These are phyloP conservation scores for Eupristina koningsbergeri DNA, from an alignment of 1,140 invertebrate genomes.

Conservation along the genomic window DNA sequence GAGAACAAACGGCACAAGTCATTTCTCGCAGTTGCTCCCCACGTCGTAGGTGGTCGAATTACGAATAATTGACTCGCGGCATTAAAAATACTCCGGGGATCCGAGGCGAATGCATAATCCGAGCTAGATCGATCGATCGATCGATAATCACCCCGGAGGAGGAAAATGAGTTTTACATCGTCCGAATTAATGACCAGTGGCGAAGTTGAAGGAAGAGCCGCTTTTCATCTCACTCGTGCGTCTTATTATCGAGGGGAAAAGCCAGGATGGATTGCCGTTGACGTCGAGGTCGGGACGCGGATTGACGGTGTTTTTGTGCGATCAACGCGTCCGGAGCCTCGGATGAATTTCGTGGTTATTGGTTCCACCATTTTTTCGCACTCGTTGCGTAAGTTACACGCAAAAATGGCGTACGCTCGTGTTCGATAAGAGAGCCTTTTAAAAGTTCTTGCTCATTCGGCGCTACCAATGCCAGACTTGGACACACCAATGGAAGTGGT, in stretches of 20 bases:
- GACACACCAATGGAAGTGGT: no score
- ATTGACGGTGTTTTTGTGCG: neutral
- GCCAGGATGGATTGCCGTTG: neutral
- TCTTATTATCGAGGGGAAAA: neutral
- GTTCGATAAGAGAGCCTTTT: no score
- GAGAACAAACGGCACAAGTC: neutral
- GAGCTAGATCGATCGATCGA: neutral
- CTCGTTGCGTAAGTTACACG: slow-evolving; percentile 19
- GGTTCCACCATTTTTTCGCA: neutral
- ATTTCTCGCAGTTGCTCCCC: neutral
- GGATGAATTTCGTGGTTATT: slow-evolving; percentile 5
- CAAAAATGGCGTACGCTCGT: no score
- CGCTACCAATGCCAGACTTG: no score
- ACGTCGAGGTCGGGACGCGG: neutral
- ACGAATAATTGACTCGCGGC: neutral
- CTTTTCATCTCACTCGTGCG: neutral
- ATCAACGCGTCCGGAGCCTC: neutral
- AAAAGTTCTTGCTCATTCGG: no score
- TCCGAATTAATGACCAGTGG: no score
- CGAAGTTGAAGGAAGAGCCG: neutral
- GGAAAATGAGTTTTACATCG: no score
- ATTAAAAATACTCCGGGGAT: neutral
- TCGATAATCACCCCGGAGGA: neutral
- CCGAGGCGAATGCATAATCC: no score
- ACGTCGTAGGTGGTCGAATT: neutral